Evolutionary conservation across 2,113 vertebrate genomes (phyloP), one percentile per base, ranked within the genome.

Genomic region (Forbesichthys papilliferus): DNA sequence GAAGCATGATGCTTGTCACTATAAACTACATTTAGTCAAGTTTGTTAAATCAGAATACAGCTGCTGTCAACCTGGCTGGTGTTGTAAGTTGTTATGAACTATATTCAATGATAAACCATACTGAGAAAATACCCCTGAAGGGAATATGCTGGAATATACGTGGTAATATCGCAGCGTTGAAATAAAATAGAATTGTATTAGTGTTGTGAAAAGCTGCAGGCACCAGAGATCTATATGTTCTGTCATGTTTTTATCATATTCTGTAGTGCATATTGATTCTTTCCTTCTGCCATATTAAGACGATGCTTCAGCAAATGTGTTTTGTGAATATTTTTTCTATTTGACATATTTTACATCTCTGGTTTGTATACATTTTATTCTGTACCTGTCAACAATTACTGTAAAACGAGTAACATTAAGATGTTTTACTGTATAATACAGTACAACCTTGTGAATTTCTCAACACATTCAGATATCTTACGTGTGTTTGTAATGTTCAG

Each of bases 241-340:
- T 74, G 75, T 84, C 77, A 83, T 71, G 68, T 80, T 87, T 79
- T 81, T 66, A 84, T 85, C 82, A 85, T 73, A 73, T 56, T 82
- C 71, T 82, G 71, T 9, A 1, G 71, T 69, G 51, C 52, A 71
- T 61, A 82, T 84, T 78, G 82, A 85, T 27, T 27, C 86, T 84
- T 83, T 72, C 60, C 71, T 66, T 16, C 71, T 16, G 6, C 11
- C 3, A 60, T 72, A 34, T 7, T 69, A 83, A 75, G 58, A 77
- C 53, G n/a, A 52, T 47, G 69, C 14, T 52, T 70, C 64, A 81
- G 55, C 12, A 13, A 7, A 49, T n/a, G n/a, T 27, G 8, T 27
- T 10, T 47, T 63, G 5, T 49, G 46, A n/a, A 69, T 53, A 74
- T 52, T 48, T n/a, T n/a, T 53, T 53, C 13, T 58, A 58, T 33